Conservation (phyloP, 2,113 vertebrate genomes). For the Pogona vitticeps region DNA sequence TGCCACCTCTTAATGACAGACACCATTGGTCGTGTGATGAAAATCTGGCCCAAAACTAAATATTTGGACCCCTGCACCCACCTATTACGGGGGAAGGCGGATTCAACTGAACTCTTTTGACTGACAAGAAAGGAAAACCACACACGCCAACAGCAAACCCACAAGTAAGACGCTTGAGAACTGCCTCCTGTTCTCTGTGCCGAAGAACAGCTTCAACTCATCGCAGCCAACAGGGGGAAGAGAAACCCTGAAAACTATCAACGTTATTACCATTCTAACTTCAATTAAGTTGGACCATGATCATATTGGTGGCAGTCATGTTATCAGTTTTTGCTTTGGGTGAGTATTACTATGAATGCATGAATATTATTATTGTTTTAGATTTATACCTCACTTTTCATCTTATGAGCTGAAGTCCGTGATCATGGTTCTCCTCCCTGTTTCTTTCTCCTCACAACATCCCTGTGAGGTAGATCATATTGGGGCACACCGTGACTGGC, state of each 20-base stretch:
- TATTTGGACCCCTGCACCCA: too few relatives aligned
- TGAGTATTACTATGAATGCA: background rate
- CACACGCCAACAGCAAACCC: background rate
- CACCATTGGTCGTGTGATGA: too few relatives aligned
- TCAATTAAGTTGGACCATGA: background rate
- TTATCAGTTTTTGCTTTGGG: background rate
- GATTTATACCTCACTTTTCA: background rate
- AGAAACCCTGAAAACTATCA: background rate
- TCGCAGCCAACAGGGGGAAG: background rate
- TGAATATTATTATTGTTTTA: too few relatives aligned
- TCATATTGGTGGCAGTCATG: background rate
- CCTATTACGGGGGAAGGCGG: too few relatives aligned
- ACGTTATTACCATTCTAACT: background rate
- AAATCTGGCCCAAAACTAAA: too few relatives aligned
- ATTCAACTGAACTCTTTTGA: background rate
- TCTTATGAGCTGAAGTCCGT: too few relatives aligned
- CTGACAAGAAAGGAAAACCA: background rate
- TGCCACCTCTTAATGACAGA: background rate
- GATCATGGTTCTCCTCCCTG: background rate
- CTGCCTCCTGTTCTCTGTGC: too few relatives aligned
- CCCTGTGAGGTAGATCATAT: background rate
- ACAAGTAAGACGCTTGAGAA: too few relatives aligned
- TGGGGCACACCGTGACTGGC: background rate
- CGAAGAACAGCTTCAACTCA: too few relatives aligned
- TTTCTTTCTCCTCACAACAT: background rate